Percentiles rank a stretch among this genome's conserved stretches.
These are phyloP conservation scores for Sebastes jordani DNA, from an alignment of 2,797 vertebrate genomes.

Conservation along the genomic window DNA sequence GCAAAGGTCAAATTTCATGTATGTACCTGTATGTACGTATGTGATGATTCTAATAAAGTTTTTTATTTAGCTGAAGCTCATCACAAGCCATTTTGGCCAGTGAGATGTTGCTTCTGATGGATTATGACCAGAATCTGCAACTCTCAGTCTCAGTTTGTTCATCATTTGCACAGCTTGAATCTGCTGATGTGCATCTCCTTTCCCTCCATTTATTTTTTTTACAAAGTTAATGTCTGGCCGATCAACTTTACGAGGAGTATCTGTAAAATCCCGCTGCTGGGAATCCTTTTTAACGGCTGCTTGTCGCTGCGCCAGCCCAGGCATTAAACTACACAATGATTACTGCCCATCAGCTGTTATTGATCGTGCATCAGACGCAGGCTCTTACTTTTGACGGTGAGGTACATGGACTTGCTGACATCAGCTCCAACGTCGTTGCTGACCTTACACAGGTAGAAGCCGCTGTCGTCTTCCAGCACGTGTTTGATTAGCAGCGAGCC, in stretches of 20 bases:
- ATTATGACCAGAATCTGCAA: neutral
- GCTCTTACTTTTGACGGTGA: slow-evolving; percentile 87
- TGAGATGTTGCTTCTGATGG: neutral
- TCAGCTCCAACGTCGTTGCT: slow-evolving; percentile 99
- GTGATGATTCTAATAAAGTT: too few relatives aligned
- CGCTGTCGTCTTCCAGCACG: slow-evolving; percentile 96
- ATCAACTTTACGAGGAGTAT: slow-evolving; percentile 1
- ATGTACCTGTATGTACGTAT: too few relatives aligned
- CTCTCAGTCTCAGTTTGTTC: neutral
- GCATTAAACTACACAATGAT: slow-evolving; percentile 31
- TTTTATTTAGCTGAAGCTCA: neutral
- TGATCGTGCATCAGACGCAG: slow-evolving; percentile 6
- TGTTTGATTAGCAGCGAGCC: slow-evolving; percentile 98
- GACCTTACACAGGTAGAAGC: slow-evolving; percentile 99
- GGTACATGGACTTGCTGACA: slow-evolving; percentile 99
- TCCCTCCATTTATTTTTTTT: neutral
- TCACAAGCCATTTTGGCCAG: neutral
- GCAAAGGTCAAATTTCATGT: too few relatives aligned
- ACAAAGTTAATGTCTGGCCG: neutral
- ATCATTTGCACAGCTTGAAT: neutral
- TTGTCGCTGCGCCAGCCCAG: neutral
- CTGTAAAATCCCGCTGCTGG: neutral
- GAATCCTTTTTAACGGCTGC: neutral
- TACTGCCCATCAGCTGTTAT: slow-evolving; percentile 23
- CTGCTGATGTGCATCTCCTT: neutral